Evolutionary conservation across 2,113 vertebrate genomes (phyloP), one percentile per base, ranked within the genome.

Genomic region (Neolamprologus ventralis): DNA sequence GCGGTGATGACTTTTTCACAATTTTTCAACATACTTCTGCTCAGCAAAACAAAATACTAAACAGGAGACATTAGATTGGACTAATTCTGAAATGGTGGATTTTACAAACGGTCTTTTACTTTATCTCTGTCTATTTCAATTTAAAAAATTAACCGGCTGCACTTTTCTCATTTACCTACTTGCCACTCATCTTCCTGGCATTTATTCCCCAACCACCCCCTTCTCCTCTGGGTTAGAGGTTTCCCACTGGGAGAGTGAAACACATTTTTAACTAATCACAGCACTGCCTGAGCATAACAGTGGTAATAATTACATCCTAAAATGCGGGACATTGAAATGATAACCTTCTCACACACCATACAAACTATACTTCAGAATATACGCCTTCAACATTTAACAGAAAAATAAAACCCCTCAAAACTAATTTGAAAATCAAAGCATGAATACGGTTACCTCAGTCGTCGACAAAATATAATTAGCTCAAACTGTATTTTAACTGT

Each of bases 211-310:
- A 60, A 42, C 11, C 81, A 9, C 7, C 54, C 68, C 47, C 51
- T 80, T 47, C 86, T 85, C 55, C 21, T 2, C 55, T 19, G 60
- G 90, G 89, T 90, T 81, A 88, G 79, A 90, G 82, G 83, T 81
- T 79, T 82, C 91, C 78, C 23, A 60, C 84, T 87, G 90, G 45
- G 87, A 92, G 87, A 88, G 87, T 75, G 28, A 91, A 92, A 84
- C 81, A 78, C 19, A 87, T 89, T 90, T 91, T 85, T 84, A 92
- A 88, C 84, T 93, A 87, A 93, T 93, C 85, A 85, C 31, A 87
- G 79, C 51, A 80, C 86, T 86, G 87, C 85, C 87, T 87, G 83
- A 88, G 83, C 73, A 68, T 23, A 88, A 87, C 80, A 80, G 83
- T 75, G 65, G 65, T 84, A 81, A 89, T 92, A 93, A 94, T 91